Percentiles rank a stretch among this genome's conserved stretches.
Conservation (phyloP, 2,797 vertebrate genomes). For the Distichodus sexfasciatus region DNA sequence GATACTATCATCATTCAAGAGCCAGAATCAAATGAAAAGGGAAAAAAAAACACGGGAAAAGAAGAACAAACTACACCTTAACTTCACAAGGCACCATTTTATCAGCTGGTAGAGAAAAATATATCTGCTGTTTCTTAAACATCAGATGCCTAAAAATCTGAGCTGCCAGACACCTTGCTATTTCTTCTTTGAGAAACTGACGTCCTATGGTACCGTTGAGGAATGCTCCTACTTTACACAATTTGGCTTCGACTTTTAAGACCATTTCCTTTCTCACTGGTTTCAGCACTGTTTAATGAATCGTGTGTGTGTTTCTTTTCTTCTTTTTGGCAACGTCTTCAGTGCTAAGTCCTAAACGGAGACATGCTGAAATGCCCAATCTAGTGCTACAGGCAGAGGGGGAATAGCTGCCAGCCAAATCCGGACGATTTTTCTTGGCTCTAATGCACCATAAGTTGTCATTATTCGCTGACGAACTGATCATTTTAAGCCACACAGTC, state of each 20-base stretch:
- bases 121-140: conserved; percentile 66
- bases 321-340: conserved; percentile 70
- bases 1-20: conserved; percentile 55
- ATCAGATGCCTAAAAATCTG: conserved; percentile 63
- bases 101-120: conserved; percentile 62
- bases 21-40: conserved; percentile 57
- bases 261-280: conserved; percentile 28
- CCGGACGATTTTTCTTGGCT: conserved; percentile 66
- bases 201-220: conserved; percentile 42
- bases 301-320: too few species aligned
- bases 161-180: conserved; percentile 64
- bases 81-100: conserved; percentile 63
- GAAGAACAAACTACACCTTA: conserved; percentile 72
- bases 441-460: conserved; percentile 49
- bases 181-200: conserved; percentile 45
- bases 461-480: conserved; percentile 37
- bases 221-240: conserved; percentile 56
- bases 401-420: conserved; percentile 64
- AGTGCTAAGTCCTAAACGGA: conserved; percentile 56
- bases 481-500: conserved; percentile 19
- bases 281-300: conserved; percentile 59
- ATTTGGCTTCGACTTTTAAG: conserved; percentile 42
- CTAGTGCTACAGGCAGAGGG: conserved; percentile 60
- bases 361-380: conserved; percentile 56
- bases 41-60: not conserved